phyloP scores from a whole-genome alignment of 2,797 vertebrate genomes.

The Chrysocyon brachyurus region DNA sequence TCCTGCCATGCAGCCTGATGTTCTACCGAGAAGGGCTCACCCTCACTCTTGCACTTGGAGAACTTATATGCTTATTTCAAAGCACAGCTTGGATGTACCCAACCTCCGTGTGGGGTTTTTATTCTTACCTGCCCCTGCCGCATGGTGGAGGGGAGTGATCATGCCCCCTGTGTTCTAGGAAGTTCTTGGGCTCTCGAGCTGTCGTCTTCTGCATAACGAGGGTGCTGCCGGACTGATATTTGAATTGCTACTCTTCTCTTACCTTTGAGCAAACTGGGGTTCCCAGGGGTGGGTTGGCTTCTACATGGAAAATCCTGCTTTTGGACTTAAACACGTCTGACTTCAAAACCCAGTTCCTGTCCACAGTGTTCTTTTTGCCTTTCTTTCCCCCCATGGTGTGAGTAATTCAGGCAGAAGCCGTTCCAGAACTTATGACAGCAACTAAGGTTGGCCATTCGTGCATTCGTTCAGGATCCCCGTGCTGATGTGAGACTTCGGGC shows the following conservation, averaged over 20 bases:
- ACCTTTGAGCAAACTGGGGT: not conserved
- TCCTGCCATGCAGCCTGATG: fast-evolving
- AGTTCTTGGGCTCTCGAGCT: not conserved
- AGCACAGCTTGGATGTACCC: not conserved
- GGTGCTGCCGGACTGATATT: no score
- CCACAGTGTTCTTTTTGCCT: no score
- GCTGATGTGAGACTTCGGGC: fast-evolving
- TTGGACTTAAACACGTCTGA: not conserved
- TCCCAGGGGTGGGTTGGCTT: not conserved
- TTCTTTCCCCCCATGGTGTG: fast-evolving
- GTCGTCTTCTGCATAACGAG: not conserved
- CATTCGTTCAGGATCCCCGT: no score
- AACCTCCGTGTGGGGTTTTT: not conserved
- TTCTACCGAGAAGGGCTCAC: not conserved
- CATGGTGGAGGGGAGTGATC: not conserved
- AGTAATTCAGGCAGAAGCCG: not conserved
- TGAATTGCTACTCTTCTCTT: not conserved
- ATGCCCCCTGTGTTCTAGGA: not conserved
- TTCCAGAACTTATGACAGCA: fast-evolving
- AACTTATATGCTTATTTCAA: not conserved
- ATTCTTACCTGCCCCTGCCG: no score
- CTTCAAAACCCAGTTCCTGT: not conserved
- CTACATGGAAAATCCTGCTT: not conserved
- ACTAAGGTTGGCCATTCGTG: not conserved
- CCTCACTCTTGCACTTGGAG: not conserved